These are phyloP conservation scores for Heterodera schachtii DNA, from an alignment of 1,140 invertebrate genomes.

Conservation along the genomic window DNA sequence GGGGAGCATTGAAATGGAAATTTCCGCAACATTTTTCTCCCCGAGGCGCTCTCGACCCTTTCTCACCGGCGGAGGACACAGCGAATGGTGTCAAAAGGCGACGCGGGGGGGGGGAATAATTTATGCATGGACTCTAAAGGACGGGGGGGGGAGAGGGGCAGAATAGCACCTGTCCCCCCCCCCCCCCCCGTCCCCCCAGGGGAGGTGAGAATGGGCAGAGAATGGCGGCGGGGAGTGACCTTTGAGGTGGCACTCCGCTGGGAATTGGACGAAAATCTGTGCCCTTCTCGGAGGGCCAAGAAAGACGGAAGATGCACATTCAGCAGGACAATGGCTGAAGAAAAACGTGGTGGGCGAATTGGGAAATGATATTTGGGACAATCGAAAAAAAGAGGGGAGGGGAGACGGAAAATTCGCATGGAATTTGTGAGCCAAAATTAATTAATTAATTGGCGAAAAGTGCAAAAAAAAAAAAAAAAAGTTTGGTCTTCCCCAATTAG, in stretches of 20 bases:
- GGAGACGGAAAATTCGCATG: too few species aligned
- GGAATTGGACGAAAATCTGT: background rate
- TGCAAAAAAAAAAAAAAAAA: too few species aligned
- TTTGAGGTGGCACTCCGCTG: background rate
- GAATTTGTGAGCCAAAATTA: too few species aligned
- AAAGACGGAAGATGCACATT: too few species aligned
- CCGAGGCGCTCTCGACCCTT: background rate
- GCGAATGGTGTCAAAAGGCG: background rate
- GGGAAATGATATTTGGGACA: too few species aligned
- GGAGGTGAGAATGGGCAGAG: background rate
- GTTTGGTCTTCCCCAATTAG: too few species aligned
- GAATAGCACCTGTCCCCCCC: background rate
- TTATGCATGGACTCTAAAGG: background rate
- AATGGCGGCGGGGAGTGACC: background rate
- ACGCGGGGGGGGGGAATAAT: background rate
- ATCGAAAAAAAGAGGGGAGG: too few species aligned
- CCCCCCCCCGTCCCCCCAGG: background rate
- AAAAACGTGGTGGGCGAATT: too few species aligned
- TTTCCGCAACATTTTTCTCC: constrained; percentile 2
- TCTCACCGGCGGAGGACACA: background rate
- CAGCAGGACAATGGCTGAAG: too few species aligned
- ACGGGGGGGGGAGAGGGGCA: background rate
- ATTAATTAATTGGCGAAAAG: too few species aligned
- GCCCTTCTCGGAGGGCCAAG: background rate
- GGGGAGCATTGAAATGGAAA: constrained; percentile 1